Evolutionary conservation across 2,888 invertebrate species (phyloP).

Genomic region (Chorisops tibialis): DNA sequence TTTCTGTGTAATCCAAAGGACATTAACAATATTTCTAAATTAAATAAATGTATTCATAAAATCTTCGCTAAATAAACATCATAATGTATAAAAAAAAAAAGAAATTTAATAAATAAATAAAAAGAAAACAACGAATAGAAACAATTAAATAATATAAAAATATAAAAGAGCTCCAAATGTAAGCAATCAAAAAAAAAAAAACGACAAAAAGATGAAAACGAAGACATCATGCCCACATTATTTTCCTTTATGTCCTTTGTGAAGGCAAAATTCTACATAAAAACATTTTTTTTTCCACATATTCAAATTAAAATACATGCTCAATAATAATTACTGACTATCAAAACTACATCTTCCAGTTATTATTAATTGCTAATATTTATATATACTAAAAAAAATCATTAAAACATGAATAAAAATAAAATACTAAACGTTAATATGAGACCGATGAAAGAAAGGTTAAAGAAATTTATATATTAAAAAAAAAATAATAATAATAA

Average conservation of each 20-base stretch:
- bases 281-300: too few species aligned
- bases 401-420: neutral
- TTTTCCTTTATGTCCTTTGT: neutral
- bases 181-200: constrained; percentile 1
- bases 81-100: too few species aligned
- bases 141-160: constrained; percentile 3
- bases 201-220: neutral
- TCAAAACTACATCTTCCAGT: constrained; percentile 49
- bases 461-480: neutral
- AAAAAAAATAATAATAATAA: constrained; percentile 5
- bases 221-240: neutral
- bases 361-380: constrained; percentile 4
- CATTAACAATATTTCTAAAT: too few species aligned
- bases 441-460: neutral
- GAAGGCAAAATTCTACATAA: too few species aligned
- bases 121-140: constrained; percentile 19
- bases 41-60: too few species aligned
- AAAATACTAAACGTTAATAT: neutral
- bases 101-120: constrained; percentile 30
- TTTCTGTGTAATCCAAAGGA: too few species aligned
- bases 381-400: neutral
- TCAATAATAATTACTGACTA: constrained; percentile 50
- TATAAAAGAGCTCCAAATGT: neutral
- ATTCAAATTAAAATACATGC: neutral
- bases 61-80: too few species aligned